phyloP scores from a whole-genome alignment of 2,797 vertebrate genomes.

The Acipenser transmontanus region DNA sequence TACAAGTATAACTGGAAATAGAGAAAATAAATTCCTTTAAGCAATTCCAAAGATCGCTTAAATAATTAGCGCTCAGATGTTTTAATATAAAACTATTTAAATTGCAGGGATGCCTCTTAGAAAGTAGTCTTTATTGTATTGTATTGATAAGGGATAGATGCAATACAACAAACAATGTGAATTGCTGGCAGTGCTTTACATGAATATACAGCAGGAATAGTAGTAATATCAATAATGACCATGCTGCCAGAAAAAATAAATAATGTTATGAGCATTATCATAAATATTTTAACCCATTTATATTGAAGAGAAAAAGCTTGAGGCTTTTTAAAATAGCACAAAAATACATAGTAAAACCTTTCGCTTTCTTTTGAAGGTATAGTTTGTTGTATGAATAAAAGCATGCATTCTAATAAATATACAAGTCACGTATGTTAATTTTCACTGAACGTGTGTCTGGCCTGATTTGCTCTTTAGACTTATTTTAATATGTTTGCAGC shows the following conservation, averaged over 20 bases:
- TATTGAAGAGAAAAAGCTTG: conserved; percentile 38
- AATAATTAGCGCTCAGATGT: conserved; percentile 51
- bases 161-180: conserved; percentile 41
- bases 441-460: too few relatives aligned
- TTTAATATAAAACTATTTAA: conserved; percentile 64
- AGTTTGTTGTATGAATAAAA: too few relatives aligned
- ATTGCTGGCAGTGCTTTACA: conserved; percentile 60
- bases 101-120: conserved; percentile 58
- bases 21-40: conserved; percentile 48
- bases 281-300: conserved; percentile 55
- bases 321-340: conserved; percentile 33
- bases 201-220: conserved; percentile 48
- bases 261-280: conserved; percentile 51
- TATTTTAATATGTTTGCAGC: too few relatives aligned
- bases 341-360: too few relatives aligned
- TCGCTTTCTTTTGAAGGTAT: too few relatives aligned
- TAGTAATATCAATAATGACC: conserved; percentile 64
- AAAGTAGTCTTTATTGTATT: conserved; percentile 58
- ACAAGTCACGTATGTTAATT: too few relatives aligned
- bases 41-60: conserved; percentile 45
- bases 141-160: conserved; percentile 40
- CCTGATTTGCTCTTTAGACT: too few relatives aligned
- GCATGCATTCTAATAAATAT: too few relatives aligned
- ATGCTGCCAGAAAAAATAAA: conserved; percentile 56
- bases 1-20: conserved; percentile 37